phyloP scores from a whole-genome alignment of 2,888 invertebrate genomes.

The Nematopogon swammerdamellus region DNA sequence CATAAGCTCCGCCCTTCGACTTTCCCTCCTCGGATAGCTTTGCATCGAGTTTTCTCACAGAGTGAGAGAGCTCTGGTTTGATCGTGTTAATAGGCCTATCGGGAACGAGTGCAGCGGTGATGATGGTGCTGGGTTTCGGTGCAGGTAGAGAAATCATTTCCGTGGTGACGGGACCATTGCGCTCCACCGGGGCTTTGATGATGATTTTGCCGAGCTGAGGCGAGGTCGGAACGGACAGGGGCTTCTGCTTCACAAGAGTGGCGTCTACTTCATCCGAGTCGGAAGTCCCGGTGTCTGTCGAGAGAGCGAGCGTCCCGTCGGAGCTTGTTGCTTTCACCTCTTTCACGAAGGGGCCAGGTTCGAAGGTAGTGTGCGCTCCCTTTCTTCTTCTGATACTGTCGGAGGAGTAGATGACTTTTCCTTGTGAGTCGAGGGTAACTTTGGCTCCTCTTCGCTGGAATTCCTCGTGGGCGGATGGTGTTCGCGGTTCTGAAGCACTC shows the following conservation, averaged over 20 bases:
- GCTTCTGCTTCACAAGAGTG: conserved; percentile 15
- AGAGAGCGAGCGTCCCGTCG: conserved; percentile 35
- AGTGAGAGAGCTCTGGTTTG: conserved; percentile 20
- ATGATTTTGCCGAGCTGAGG: conserved; percentile 65
- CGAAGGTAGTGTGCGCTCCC: conserved; percentile 81
- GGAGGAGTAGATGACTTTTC: conserved; percentile 84
- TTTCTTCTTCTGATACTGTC: conserved; percentile 78
- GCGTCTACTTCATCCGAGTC: conserved; percentile 5
- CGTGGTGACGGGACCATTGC: conserved; percentile 41
- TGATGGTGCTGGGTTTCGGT: conserved; percentile 59
- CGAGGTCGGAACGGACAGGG: conserved; percentile 45
- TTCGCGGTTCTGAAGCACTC: conserved; percentile 28
- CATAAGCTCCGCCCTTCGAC: conserved; percentile 63
- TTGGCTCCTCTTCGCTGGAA: conserved; percentile 66
- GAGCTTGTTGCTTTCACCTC: conserved; percentile 43
- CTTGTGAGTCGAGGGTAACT: conserved; percentile 80
- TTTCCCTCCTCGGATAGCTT: conserved; percentile 45
- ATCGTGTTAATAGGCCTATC: conserved; percentile 24
- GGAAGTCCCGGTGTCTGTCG: conserved; percentile 22
- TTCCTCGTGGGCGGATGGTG: conserved; percentile 30
- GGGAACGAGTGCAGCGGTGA: conserved; percentile 51
- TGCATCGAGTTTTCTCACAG: conserved; percentile 30
- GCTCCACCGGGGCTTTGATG: conserved; percentile 52
- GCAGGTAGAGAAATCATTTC: conserved; percentile 58
- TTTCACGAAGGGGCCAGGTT: conserved; percentile 83